These are phyloP conservation scores for Eilema caniola DNA, from an alignment of 2,888 invertebrate genomes.

Conservation along the genomic window DNA sequence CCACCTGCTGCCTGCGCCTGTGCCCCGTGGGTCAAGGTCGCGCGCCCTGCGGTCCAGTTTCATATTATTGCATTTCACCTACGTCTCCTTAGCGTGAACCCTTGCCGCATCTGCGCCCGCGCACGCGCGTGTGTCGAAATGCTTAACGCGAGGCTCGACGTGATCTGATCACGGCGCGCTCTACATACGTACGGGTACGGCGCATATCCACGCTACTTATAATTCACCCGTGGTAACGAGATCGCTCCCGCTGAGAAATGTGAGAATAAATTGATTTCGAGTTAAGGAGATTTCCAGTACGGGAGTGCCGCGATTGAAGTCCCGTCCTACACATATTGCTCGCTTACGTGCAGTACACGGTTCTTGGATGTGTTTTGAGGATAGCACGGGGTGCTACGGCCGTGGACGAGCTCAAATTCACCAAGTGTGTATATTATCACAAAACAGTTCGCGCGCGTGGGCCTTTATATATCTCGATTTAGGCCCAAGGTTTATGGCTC, in stretches of 20 bases:
- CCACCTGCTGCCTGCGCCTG: constrained; percentile 7
- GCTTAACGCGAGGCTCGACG: constrained; percentile 6
- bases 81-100: no score
- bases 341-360: no score
- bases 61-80: not conserved
- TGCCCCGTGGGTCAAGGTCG: constrained; percentile 14
- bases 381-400: no score
- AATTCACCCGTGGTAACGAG: not conserved
- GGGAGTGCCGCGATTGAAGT: not conserved
- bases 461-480: no score
- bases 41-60: constrained; percentile 2
- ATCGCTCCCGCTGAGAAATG: not conserved
- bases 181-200: not conserved
- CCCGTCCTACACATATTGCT: no score
- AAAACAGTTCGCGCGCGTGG: no score
- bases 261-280: constrained; percentile 4
- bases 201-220: not conserved
- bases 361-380: no score
- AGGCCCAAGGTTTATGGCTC: no score
- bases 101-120: not conserved
- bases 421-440: no score
- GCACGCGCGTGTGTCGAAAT: constrained; percentile 18
- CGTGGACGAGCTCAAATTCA: no score
- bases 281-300: not conserved
- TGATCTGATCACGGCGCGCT: constrained; percentile 23